Base-by-base conservation (phyloP, 2,797 vertebrate species). In the Clarias pachynema region DNA sequence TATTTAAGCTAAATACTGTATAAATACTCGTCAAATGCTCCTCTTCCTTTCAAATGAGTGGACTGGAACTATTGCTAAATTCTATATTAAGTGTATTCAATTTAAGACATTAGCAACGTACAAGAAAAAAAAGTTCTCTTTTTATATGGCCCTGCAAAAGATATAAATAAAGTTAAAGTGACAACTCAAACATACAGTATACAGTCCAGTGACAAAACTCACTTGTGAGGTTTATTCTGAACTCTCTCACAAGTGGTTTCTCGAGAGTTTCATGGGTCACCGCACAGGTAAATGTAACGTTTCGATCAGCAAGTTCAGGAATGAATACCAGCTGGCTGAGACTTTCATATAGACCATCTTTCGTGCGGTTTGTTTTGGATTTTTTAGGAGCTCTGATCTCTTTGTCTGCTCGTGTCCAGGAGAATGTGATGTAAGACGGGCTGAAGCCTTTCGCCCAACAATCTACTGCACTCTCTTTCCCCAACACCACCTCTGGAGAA, bases 351-450 rank as follows among this genome's bases (percentile, higher is more conserved):
- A 85, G 90, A 2, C 95, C 94, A 24, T 91, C 89, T 5, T 87
- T 74, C n/a, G 85, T 90, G n/a, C 6, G 81, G 57, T 93, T 92
- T 15, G 75, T 91, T 6, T 92, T 88, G 26, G 70, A 84, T 9
- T 77, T 79, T 26, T 88, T 29, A 44, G 87, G 75, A 40, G 81
- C 34, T 24, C 83, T 81, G 40, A 95, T 88, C 56, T 80, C 88
- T 49, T 83, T 84, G 6, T 93, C 95, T 0, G 88, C 92, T 86
- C 88, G 92, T 79, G 89, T 93, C 95, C 95, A 96, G 70, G 93
- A 91, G 89, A 96, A 95, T 53, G 68, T 87, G 56, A 96, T 91
- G 29, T 92, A 90, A 29, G 94, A 87, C 57, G 95, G 95, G 87
- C 91, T 94, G 88, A 94, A 96, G 37, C 90, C 90, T 0, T 91